These are phyloP conservation scores for Perodicticus potto DNA, from an alignment of 2,797 vertebrate genomes.

Conservation along the genomic window DNA sequence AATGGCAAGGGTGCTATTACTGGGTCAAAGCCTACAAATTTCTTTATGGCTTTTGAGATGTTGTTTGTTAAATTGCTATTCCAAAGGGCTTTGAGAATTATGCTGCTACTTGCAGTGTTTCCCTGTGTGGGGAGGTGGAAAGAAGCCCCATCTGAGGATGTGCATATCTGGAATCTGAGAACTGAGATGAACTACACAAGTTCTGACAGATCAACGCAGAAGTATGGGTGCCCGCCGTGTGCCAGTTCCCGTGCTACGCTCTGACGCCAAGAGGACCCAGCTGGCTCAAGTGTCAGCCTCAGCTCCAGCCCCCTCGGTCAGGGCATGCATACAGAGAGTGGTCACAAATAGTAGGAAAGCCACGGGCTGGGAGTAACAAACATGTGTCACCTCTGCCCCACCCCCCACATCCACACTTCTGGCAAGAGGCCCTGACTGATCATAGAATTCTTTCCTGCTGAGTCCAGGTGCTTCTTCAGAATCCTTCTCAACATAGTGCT, in stretches of 20 bases:
- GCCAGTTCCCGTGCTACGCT: neutral
- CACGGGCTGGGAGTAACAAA: neutral
- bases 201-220: neutral
- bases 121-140: neutral
- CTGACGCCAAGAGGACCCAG: neutral
- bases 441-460: neutral
- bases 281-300: neutral
- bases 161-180: neutral
- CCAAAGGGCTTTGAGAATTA: constrained; percentile 10
- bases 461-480: neutral
- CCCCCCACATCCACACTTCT: neutral
- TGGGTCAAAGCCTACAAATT: neutral
- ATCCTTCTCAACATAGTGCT: neutral
- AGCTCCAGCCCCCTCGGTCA: neutral
- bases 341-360: neutral
- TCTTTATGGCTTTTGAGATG: neutral
- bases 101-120: neutral
- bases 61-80: constrained; percentile 11
- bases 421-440: neutral
- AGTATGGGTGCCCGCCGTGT: neutral
- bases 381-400: neutral
- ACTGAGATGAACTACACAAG: neutral
- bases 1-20: neutral
- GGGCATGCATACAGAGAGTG: neutral
- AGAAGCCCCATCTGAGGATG: neutral